A percentile compares a stretch with the other conserved stretches of the same genome.
These are phyloP conservation scores for Ochotona curzoniae DNA, from an alignment of 2,113 vertebrate genomes.

Conservation along the genomic window DNA sequence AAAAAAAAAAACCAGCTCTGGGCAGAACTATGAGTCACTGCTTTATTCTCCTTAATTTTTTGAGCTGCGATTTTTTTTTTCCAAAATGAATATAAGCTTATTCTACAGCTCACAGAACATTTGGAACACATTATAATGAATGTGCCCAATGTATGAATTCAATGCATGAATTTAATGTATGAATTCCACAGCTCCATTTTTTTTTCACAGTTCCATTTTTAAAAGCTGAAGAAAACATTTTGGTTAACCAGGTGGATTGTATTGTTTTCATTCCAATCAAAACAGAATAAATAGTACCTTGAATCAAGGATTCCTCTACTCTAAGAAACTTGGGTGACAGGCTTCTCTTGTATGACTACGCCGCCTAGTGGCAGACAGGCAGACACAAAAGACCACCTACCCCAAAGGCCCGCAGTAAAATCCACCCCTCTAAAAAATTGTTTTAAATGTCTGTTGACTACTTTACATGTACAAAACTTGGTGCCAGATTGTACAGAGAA, in stretches of 20 bases:
- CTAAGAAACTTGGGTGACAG: conserved; percentile 54
- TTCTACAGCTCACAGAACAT: conserved; percentile 75
- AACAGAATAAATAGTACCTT: conserved; percentile 65
- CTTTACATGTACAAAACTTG: conserved; percentile 30
- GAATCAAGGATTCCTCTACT: conserved; percentile 63
- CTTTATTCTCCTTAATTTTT: conserved; percentile 74
- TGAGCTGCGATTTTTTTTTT: conserved; percentile 67
- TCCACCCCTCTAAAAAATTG: neutral
- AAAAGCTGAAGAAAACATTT: conserved; percentile 17
- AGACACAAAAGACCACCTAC: neutral
- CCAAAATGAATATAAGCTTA: conserved; percentile 78
- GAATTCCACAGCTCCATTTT: conserved; percentile 46
- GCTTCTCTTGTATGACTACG: conserved; percentile 34
- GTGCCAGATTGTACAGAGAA: conserved; percentile 21
- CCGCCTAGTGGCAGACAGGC: conserved; percentile 51
- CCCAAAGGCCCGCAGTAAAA: neutral
- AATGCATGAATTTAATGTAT: conserved; percentile 56
- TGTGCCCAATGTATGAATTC: conserved; percentile 57
- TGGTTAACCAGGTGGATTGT: conserved; percentile 59
- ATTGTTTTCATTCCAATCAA: conserved; percentile 65
- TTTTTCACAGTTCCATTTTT: too few relatives aligned
- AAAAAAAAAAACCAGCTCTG: neutral
- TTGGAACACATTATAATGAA: conserved; percentile 70
- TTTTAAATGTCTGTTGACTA: conserved; percentile 20
- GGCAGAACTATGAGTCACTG: conserved; percentile 41